Evolutionary conservation across 2,888 invertebrate species (phyloP), one percentile per base, ranked within the genome.

Genomic region (Opisthograptis luteolata): DNA sequence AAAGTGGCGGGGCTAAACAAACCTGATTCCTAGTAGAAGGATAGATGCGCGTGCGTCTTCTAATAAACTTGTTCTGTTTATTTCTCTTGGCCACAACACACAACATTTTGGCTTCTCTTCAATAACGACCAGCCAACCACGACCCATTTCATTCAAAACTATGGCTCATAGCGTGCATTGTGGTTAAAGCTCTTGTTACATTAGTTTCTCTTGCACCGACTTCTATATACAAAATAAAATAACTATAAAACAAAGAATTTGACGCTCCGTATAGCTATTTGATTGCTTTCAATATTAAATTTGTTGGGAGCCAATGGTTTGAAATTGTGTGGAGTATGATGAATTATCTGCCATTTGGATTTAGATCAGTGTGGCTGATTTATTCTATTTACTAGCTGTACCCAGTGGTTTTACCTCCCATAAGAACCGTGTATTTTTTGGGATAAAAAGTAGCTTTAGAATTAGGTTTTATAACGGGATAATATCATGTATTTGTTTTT

Each of bases 21-120:
- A 27, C 32, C 14, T 30, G 24, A 35, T 24, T 17, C 32, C 46
- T 15, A 35, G 41, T 28, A 28, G 14, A 39, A 9, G 13, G 8
- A 4, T 19, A 24, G 36, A 48, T 42, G 49, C 37, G 49, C 37
- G n/a, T 42, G 36, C 44, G 42, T 49, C 41, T 44, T n/a, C n/a
- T 44, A 55, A 55, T 49, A 46, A 52, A n/a, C n/a, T 58, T 36
- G 46, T 42, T 48, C 27, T 19, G 51, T 62, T 72, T 77, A 71
- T 79, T 73, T 69, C 70, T 71, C 60, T 75, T 73, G 76, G 76
- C 76, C 66, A 64, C 60, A 62, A 62, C 30, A 35, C 7, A 51
- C 57, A 62, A 62, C 54, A 58, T 68, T 55, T 78, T 79, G 79
- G 79, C 79, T 55, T n/a, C 58, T 49, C 30, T 76, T 79, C 79